Evolutionary conservation across 2,888 invertebrate genomes (phyloP).

Genomic region (Ornithoptera priamus): DNA sequence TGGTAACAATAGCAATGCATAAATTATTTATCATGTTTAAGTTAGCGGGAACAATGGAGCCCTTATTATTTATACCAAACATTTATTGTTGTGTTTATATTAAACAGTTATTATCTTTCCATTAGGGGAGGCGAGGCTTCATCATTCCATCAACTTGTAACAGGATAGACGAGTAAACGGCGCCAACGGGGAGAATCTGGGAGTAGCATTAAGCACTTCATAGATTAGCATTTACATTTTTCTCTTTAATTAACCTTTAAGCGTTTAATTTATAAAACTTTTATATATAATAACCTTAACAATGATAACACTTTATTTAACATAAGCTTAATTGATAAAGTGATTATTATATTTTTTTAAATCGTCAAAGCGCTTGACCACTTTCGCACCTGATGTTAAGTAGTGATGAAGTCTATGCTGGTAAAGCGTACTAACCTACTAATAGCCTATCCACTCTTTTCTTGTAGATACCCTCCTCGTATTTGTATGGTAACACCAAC

Average conservation of each 20-base stretch:
- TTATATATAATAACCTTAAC: not conserved
- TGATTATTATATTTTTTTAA: no score
- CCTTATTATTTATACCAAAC: constrained; percentile 37
- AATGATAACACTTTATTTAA: no score
- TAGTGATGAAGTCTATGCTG: no score
- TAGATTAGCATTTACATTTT: constrained; percentile 3
- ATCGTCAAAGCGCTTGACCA: no score
- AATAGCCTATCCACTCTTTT: no score
- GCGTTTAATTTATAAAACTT: not conserved
- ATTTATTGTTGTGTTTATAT: constrained; percentile 39
- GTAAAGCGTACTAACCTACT: no score
- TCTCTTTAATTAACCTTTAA: not conserved
- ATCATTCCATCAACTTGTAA: constrained; percentile 40
- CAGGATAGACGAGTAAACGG: constrained; percentile 37
- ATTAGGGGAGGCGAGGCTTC: constrained; percentile 42
- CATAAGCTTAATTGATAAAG: no score
- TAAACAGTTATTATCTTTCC: constrained; percentile 60
- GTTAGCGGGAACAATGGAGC: constrained; percentile 19
- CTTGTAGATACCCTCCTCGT: no score
- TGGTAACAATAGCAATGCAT: constrained; percentile 5
- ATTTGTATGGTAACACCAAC: no score
- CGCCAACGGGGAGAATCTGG: constrained; percentile 12
- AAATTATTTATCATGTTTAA: constrained; percentile 3
- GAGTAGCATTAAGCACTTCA: constrained; percentile 17
- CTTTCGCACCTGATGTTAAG: no score